Evolutionary conservation across 2,797 vertebrate species (phyloP).

Genomic region (Anas capensis): DNA sequence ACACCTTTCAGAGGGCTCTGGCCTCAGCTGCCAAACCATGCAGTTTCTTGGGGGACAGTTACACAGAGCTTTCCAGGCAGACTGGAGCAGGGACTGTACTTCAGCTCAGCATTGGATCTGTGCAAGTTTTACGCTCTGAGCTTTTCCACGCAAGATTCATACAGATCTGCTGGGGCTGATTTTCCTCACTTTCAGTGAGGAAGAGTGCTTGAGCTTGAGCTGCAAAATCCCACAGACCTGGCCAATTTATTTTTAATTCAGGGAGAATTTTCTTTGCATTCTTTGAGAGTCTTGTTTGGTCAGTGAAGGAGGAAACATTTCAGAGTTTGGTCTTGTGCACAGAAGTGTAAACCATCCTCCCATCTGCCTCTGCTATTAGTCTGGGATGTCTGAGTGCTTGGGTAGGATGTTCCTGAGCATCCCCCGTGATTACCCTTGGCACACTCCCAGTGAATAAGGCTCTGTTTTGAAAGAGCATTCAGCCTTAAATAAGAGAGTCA

Average conservation of each 20-base stretch:
- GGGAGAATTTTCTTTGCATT: conserved; percentile 14
- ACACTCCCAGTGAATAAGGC: background rate
- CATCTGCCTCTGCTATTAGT: background rate
- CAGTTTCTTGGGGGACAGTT: background rate
- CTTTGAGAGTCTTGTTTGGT: conserved; percentile 8
- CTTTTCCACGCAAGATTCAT: background rate
- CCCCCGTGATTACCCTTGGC: background rate
- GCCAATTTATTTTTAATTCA: conserved; percentile 14
- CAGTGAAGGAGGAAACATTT: conserved; percentile 2
- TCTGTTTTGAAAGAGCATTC: background rate
- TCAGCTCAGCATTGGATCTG: background rate
- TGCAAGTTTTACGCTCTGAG: background rate
- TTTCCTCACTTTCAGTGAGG: background rate
- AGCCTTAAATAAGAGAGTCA: background rate
- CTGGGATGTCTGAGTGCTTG: background rate
- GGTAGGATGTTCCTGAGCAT: background rate
- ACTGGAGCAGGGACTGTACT: background rate
- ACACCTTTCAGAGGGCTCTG: background rate
- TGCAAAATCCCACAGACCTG: conserved; percentile 15
- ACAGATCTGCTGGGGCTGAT: background rate
- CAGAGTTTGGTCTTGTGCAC: background rate
- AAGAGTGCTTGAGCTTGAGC: background rate
- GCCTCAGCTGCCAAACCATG: background rate
- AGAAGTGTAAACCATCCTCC: background rate
- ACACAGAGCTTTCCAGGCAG: background rate